Evolutionary conservation across 2,797 vertebrate genomes (phyloP).

Genomic region (Adelosebastes latens): DNA sequence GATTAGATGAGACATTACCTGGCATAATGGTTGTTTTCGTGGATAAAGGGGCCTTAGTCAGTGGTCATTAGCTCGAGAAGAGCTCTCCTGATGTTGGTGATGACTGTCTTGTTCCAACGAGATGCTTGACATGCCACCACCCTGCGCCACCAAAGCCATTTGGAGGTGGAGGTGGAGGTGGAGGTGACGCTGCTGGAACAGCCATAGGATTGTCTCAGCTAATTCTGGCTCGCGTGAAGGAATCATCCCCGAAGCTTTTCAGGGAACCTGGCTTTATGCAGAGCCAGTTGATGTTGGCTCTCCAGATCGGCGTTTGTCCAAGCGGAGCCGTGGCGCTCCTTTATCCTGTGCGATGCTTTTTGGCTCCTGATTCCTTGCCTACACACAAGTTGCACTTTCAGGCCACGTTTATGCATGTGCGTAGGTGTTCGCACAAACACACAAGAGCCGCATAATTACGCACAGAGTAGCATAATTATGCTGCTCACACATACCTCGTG

Average conservation of each 20-base stretch:
- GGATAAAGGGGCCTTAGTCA: background rate
- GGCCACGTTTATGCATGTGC: constrained; percentile 46
- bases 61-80: background rate
- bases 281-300: constrained; percentile 53
- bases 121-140: background rate
- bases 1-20: too few relatives aligned
- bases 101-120: background rate
- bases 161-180: constrained; percentile 4
- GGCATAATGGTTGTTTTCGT: too few relatives aligned
- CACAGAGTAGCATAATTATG: constrained; percentile 53
- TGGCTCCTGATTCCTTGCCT: constrained; percentile 44
- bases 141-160: background rate
- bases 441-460: constrained; percentile 49
- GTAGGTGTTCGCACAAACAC: constrained; percentile 59
- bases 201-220: constrained; percentile 56
- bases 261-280: constrained; percentile 64
- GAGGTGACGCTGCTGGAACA: constrained; percentile 26
- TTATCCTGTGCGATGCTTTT: constrained; percentile 46
- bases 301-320: constrained; percentile 58
- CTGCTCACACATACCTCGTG: constrained; percentile 32
- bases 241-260: constrained; percentile 71
- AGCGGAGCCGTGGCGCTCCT: constrained; percentile 45
- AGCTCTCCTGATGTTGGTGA: background rate
- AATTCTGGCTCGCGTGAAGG: constrained; percentile 57
- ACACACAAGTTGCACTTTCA: constrained; percentile 32